These are phyloP conservation scores for Dasyornis broadbenti DNA, from an alignment of 2,113 vertebrate species.

Conservation along the genomic window DNA sequence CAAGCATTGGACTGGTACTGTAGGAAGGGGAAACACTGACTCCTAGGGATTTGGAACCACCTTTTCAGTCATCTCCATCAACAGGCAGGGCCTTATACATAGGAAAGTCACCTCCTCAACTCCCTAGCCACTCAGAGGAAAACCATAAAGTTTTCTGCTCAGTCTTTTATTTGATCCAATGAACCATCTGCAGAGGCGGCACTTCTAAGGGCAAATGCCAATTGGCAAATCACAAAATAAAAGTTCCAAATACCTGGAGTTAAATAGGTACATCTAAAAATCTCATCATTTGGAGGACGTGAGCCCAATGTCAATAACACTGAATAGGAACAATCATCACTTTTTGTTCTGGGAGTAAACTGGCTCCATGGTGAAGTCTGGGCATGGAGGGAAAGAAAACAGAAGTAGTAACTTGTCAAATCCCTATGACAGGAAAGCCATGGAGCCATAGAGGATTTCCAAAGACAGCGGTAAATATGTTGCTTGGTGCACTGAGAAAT, in stretches of 20 bases:
- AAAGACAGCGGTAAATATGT: neutral
- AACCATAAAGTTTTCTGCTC: neutral
- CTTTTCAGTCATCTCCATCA: neutral
- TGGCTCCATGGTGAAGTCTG: neutral
- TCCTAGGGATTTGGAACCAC: neutral
- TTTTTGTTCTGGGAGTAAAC: neutral
- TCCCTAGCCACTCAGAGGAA: neutral
- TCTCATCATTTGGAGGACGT: neutral
- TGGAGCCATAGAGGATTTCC: neutral
- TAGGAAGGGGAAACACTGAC: neutral
- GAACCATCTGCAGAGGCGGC: neutral
- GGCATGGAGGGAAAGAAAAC: no score
- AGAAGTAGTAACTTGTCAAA: neutral
- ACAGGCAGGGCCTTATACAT: neutral
- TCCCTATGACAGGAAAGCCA: neutral
- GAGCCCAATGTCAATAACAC: neutral
- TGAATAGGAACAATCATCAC: neutral
- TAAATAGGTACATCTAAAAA: neutral
- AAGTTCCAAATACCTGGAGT: neutral
- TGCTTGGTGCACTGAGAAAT: neutral
- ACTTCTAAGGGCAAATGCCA: neutral
- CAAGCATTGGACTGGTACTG: neutral
- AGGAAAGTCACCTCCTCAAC: neutral
- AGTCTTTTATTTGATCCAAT: neutral
- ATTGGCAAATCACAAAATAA: neutral